These are phyloP conservation scores for Junco hyemalis DNA, from an alignment of 2,113 vertebrate genomes.

Conservation along the genomic window DNA sequence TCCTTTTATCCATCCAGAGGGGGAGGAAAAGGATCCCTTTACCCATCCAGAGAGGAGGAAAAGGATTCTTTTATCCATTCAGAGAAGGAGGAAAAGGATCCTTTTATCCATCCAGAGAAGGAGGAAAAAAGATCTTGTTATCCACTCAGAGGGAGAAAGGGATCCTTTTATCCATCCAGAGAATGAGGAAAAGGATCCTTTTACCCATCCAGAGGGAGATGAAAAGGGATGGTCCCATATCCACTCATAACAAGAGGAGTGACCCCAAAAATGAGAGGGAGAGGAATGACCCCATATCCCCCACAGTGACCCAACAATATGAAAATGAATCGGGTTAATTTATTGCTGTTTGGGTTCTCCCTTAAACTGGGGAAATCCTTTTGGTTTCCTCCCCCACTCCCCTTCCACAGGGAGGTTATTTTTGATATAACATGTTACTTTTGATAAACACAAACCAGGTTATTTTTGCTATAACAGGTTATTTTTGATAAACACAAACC, in stretches of 20 bases:
- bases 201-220: too few species aligned
- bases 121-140: neutral
- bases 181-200: neutral
- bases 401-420: neutral
- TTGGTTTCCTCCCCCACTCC: neutral
- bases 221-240: neutral
- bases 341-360: neutral
- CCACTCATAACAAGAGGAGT: too few species aligned
- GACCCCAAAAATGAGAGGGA: neutral
- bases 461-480: neutral
- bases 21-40: neutral
- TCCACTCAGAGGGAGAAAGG: too few species aligned
- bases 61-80: neutral
- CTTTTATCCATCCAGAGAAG: too few species aligned
- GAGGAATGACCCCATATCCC: neutral
- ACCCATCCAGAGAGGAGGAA: too few species aligned
- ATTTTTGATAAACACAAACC: neutral
- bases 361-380: neutral
- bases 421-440: too few species aligned
- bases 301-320: accelerated
- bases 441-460: too few species aligned
- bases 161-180: neutral
- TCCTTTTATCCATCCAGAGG: too few species aligned
- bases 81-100: too few species aligned
- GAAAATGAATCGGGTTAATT: neutral